Percentiles rank a stretch among this genome's conserved stretches.
phyloP scores from a whole-genome alignment of 2,888 invertebrate genomes.

The Plagiodera versicolora region DNA sequence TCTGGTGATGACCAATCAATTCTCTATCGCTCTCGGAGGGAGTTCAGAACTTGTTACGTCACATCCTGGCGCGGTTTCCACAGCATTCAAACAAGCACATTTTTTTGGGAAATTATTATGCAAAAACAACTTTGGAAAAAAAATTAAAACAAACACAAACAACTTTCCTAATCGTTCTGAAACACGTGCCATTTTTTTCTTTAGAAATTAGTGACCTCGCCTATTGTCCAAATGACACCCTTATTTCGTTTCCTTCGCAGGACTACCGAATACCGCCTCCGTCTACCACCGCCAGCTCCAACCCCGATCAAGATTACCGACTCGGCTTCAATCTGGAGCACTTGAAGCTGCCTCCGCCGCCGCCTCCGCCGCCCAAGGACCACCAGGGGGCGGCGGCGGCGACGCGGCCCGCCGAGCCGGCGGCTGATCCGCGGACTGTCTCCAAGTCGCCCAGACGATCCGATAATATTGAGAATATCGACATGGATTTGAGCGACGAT shows the following conservation, averaged over 20 bases:
- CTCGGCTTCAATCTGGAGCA: conserved; percentile 46
- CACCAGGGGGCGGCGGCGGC: conserved; percentile 11
- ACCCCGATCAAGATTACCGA: conserved; percentile 49
- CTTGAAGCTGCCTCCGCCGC: conserved; percentile 54
- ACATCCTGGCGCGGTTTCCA: no score
- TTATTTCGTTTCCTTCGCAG: conserved; percentile 30
- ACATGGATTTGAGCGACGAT: conserved; percentile 87
- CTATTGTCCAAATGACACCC: no score
- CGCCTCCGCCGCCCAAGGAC: conserved; percentile 56
- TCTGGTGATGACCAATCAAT: no score
- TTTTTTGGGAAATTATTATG: no score
- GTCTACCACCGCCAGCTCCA: background rate
- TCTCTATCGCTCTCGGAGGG: no score
- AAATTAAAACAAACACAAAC: no score
- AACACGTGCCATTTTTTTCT: no score
- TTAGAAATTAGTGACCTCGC: no score
- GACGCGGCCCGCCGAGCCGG: conserved; percentile 8
- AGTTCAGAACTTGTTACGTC: no score
- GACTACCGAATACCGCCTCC: conserved; percentile 40
- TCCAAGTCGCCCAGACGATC: conserved; percentile 27
- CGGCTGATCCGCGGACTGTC: conserved; percentile 24
- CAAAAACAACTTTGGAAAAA: no score
- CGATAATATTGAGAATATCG: conserved; percentile 79
- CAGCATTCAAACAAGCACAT: no score
- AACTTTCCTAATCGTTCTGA: no score